phyloP scores from a whole-genome alignment of 37 sponge, comb jelly and placozoan species.

The Agelas oroides region DNA sequence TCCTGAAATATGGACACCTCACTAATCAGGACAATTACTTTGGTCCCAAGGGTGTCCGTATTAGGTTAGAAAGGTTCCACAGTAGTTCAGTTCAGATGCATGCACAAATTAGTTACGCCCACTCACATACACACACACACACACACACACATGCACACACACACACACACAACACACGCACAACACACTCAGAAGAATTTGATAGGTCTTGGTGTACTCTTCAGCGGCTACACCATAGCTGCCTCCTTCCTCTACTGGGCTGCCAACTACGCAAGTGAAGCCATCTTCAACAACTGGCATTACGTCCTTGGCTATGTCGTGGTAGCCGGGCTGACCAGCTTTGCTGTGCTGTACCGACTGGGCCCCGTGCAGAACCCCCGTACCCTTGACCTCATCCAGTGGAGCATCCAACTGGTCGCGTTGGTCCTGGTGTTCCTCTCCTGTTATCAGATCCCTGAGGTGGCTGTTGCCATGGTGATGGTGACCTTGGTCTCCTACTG shows the following conservation, averaged over 20 bases:
- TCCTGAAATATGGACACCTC: too few relatives aligned
- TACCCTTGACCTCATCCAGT: slow-evolving; percentile 70
- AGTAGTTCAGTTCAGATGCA: background rate
- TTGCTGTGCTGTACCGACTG: slow-evolving; percentile 66
- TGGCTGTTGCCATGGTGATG: slow-evolving; percentile 10
- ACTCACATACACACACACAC: background rate
- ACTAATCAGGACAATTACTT: too few relatives aligned
- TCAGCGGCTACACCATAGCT: slow-evolving; percentile 50
- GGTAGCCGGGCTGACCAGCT: slow-evolving; percentile 63
- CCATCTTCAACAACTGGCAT: slow-evolving; percentile 31
- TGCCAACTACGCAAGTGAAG: slow-evolving; percentile 22
- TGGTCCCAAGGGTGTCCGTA: too few relatives aligned
- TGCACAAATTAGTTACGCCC: background rate
- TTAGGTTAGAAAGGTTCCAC: background rate
- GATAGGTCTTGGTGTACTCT: slow-evolving; percentile 48
- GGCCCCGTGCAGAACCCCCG: slow-evolving; percentile 37
- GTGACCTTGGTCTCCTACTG: slow-evolving; percentile 3
- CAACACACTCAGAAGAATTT: slow-evolving; percentile 29
- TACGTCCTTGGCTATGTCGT: slow-evolving; percentile 48
- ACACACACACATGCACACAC: background rate
- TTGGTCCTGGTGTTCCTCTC: slow-evolving; percentile 40
- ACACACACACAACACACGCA: background rate
- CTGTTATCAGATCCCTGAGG: slow-evolving; percentile 1
- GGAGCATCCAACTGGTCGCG: slow-evolving; percentile 61
- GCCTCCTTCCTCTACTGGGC: slow-evolving; percentile 54